Evolutionary conservation across 2,888 invertebrate genomes (phyloP), one percentile per base, ranked within the genome.

Genomic region (Anthrax anthrax): DNA sequence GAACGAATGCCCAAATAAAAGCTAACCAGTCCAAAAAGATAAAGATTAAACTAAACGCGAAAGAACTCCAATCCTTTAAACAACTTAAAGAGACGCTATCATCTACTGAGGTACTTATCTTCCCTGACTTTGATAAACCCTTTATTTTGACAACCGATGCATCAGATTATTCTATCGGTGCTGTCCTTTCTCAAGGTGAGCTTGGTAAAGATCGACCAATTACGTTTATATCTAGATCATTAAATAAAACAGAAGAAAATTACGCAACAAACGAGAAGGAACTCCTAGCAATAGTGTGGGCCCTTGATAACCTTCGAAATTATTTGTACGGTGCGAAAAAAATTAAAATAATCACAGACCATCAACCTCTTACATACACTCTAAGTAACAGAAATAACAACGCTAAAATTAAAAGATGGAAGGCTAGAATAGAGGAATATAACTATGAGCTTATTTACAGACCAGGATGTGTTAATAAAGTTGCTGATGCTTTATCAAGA

Each of bases 131-230:
- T n/a, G n/a, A n/a, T n/a, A n/a, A n/a, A n/a, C n/a, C n/a, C n/a
- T n/a, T n/a, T n/a, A 50, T 44, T 13, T 36, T 54, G 3, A 53
- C 52, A 17, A 51, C 50, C 4, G 53, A 55, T 18, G 53, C 54
- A 12, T 53, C 50, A 1, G 39, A 52, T 18, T 38, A 40, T 10
- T 50, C 50, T 2, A 40, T 52, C 6, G 52, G 51, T 45, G 9
- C 37, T 4, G 23, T 43, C 1, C 37, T 43, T 16, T 37, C 23
- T 23, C 43, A 43, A 37, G 38, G 38, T 2, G 39, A 44, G 29
- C 38, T 44, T 2, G 39, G 44, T 2, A 44, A 39, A 29, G 34
- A 44, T 14, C 19, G 16, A 1, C 32, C 39, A 16, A 2, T 44
- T n/a, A 39, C 39, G 8, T 34, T 16, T 3, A 39, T 45, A 3